A percentile compares a stretch with the other conserved stretches of the same genome.
phyloP scores from a whole-genome alignment of 2,888 invertebrate genomes.

The Ichneumoninae sp. region DNA sequence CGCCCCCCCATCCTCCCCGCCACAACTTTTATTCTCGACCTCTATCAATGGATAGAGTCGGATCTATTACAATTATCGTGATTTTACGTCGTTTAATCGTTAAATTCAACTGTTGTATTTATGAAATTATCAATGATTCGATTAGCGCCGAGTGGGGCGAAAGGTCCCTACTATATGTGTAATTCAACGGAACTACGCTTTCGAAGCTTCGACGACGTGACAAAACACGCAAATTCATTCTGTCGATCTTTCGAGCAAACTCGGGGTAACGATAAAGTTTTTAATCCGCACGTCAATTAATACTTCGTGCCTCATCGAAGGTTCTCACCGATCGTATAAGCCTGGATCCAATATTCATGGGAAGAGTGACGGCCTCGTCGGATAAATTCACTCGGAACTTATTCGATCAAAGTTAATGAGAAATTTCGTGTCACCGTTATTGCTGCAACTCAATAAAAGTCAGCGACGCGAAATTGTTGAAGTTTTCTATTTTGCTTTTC shows the following conservation, averaged over 20 bases:
- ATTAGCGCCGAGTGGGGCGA: constrained; percentile 12
- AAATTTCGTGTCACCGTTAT: constrained; percentile 24
- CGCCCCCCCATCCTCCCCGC: constrained; percentile 9
- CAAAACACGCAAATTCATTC: constrained; percentile 32
- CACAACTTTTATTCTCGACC: constrained; percentile 33
- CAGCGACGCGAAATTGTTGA: constrained; percentile 22
- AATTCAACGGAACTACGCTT: constrained; percentile 45
- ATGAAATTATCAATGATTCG: constrained; percentile 29
- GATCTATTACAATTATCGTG: constrained; percentile 25
- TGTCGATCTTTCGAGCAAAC: constrained; percentile 26
- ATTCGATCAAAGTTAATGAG: constrained; percentile 31
- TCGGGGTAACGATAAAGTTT: constrained; percentile 28
- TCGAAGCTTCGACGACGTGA: constrained; percentile 16
- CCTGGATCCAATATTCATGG: constrained; percentile 36
- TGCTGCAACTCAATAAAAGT: constrained; percentile 44
- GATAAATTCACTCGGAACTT: constrained; percentile 52
- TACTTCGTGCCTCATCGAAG: constrained; percentile 35
- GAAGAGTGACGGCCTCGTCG: constrained; percentile 34
- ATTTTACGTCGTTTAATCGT: constrained; percentile 37
- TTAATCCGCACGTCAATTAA: constrained; percentile 33
- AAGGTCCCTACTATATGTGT: constrained; percentile 38
- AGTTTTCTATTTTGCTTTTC: constrained; percentile 22
- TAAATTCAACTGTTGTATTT: constrained; percentile 12
- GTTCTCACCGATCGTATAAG: constrained; percentile 35
- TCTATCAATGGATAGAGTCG: constrained; percentile 21